These are phyloP conservation scores for Pempheris klunzingeri DNA, from an alignment of 2,797 vertebrate genomes.

Conservation along the genomic window DNA sequence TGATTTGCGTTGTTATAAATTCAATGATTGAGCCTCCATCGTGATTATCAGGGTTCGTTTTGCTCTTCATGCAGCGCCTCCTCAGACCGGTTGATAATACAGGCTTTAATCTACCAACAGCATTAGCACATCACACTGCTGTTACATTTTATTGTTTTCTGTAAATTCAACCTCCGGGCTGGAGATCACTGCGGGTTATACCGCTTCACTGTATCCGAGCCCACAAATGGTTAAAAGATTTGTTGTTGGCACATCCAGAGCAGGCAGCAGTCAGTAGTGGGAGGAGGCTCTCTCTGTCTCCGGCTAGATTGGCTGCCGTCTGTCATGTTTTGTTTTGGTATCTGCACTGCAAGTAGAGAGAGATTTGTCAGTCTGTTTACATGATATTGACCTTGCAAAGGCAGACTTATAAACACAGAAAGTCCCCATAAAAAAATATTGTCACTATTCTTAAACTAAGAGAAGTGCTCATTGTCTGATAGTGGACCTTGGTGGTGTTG, in stretches of 20 bases:
- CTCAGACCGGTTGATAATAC: constrained; percentile 16
- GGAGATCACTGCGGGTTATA: constrained; percentile 10
- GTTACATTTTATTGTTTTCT: constrained; percentile 56
- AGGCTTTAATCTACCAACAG: background rate
- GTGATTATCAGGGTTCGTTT: background rate
- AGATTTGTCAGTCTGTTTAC: constrained; percentile 54
- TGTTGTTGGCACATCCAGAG: constrained; percentile 68
- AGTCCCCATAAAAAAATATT: constrained; percentile 33
- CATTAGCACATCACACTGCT: constrained; percentile 54
- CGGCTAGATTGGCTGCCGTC: constrained; percentile 66
- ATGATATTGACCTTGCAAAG: constrained; percentile 41
- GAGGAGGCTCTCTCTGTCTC: constrained; percentile 70
- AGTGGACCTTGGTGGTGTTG: background rate
- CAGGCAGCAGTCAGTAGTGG: constrained; percentile 61
- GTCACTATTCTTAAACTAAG: constrained; percentile 17
- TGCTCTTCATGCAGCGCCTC: constrained; percentile 1
- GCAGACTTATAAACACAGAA: constrained; percentile 31
- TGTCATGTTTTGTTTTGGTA: constrained; percentile 69
- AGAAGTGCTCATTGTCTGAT: constrained; percentile 7
- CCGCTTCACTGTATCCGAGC: constrained; percentile 20
- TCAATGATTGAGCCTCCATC: background rate
- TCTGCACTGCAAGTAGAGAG: constrained; percentile 48
- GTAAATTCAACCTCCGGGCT: constrained; percentile 50
- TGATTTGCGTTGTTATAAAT: constrained; percentile 19
- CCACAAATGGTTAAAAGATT: constrained; percentile 68